Evolutionary conservation across 92 coral and sea anemone species (phyloP), one percentile per base, ranked within the genome.

Genomic region (Phymanthus crucifer): DNA sequence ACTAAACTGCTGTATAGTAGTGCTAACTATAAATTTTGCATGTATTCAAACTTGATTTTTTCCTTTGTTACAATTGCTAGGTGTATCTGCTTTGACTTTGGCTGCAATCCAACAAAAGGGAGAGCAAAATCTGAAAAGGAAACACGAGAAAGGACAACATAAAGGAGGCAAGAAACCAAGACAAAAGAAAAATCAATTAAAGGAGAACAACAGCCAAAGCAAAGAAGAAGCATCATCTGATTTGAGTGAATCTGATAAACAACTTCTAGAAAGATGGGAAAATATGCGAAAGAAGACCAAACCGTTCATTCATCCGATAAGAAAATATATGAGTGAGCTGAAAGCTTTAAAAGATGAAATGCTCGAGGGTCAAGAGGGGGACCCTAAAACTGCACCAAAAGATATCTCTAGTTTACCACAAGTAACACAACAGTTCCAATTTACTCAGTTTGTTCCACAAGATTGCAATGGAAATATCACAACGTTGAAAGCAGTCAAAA

Each of bases 301-400:
- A 37, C 99, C 99, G 43, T 95, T 95, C 66, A 87, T 95, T 69
- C 99, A 95, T 82, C 99, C 99, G 12, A 95, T 95, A 40, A 83
- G 99, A 46, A 95, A 90, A 38, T 90, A 95, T 84, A 95, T 93
- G 99, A 75, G 73, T 23, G 99, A 93, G 43, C 82, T 95, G 1
- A 33, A 71, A 40, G 93, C 87, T 7, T 46, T 95, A 64, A 95
- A 95, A 73, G 91, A 95, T 6, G 95, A 90, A 75, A 91, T 71
- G 29, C 37, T 80, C 4, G 68, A 29, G 6, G 68, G 58, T 0
- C 84, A 79, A 18, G 54, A 57, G 4, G 36, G 32, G 72, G 70
- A 68, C 66, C 50, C 14, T 47, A 54, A 67, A 67, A 78, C 16
- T 2, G 82, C 0, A 52, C 81, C 11, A 76, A 80, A 84, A 32